These are phyloP conservation scores for Tipula vernalis DNA, from an alignment of 2,888 invertebrate genomes.

Conservation along the genomic window DNA sequence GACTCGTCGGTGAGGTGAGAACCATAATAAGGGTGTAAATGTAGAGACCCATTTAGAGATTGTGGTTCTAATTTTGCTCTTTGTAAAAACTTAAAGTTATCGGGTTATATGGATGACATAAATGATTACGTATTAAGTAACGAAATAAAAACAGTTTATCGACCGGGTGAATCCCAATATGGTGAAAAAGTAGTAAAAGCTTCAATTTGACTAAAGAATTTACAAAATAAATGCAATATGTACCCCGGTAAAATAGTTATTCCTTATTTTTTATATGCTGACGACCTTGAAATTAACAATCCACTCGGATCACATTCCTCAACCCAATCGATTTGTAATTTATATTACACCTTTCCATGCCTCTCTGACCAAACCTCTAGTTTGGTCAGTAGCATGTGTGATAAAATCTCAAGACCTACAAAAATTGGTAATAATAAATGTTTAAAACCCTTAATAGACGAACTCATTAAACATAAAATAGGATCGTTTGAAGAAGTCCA, in stretches of 20 bases:
- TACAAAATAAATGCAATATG: not conserved
- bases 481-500: slow-evolving; percentile 11
- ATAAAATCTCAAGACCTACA: slow-evolving; percentile 20
- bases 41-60: not conserved
- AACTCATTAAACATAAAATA: slow-evolving; percentile 16
- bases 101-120: not conserved
- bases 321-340: not conserved
- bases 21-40: too few relatives aligned
- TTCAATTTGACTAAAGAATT: not conserved
- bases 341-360: not conserved
- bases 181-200: not conserved
- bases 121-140: not conserved
- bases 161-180: not conserved
- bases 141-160: not conserved
- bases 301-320: not conserved
- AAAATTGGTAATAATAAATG: slow-evolving; percentile 20
- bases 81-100: too few relatives aligned
- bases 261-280: not conserved
- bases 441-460: slow-evolving; percentile 20
- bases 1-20: too few relatives aligned
- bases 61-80: too few relatives aligned
- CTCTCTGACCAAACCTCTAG: too few relatives aligned
- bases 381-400: slow-evolving; percentile 20
- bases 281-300: not conserved
- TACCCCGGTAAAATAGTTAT: not conserved